Conservation (phyloP, 2,797 vertebrate species). For the Lacerta agilis region DNA sequence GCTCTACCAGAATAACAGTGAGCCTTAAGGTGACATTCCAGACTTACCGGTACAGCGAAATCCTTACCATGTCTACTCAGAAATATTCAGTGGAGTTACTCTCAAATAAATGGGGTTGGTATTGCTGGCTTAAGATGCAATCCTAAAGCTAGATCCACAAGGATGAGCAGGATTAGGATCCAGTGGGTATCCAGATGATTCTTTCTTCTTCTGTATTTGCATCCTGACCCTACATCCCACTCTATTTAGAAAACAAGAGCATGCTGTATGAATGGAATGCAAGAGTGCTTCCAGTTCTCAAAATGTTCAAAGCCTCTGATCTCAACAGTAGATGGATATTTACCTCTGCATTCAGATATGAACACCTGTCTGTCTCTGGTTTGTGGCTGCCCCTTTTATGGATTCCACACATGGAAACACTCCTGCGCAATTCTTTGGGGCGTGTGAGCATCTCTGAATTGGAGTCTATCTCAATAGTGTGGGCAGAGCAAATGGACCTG, state of each 20-base stretch:
- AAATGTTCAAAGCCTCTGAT: neutral
- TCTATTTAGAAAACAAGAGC: neutral
- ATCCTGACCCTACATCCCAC: neutral
- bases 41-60: too few relatives aligned
- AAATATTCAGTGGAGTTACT: too few relatives aligned
- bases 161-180: too few relatives aligned
- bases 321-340: neutral
- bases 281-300: neutral
- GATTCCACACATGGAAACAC: neutral
- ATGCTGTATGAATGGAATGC: neutral
- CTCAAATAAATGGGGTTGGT: too few relatives aligned
- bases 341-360: neutral
- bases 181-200: neutral
- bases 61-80: too few relatives aligned
- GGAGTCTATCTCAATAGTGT: neutral
- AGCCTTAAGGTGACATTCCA: too few relatives aligned
- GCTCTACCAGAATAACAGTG: neutral
- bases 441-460: neutral
- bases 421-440: neutral
- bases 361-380: neutral
- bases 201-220: neutral
- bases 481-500: neutral
- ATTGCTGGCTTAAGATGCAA: too few relatives aligned
- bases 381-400: neutral
- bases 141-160: too few relatives aligned